Percentiles rank a stretch among this genome's conserved stretches.
Evolutionary conservation across 2,797 vertebrate genomes (phyloP).

Genomic region (Crocodylus rhombifer): DNA sequence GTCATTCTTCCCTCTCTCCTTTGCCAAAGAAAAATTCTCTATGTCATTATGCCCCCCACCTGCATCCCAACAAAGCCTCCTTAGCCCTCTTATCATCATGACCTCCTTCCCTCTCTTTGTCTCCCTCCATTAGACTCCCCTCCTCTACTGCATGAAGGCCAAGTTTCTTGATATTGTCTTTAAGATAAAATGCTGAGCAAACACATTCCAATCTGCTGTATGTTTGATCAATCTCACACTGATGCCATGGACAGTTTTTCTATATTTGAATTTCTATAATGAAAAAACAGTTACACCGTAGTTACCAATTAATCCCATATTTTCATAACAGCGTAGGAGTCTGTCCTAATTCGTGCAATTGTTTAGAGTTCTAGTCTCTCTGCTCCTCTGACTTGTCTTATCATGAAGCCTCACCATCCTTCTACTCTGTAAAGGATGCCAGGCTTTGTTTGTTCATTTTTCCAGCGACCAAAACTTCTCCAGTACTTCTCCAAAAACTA

Average conservation of each 20-base stretch:
- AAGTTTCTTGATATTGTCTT: background rate
- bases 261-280: too few relatives aligned
- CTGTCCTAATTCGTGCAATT: too few relatives aligned
- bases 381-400: background rate
- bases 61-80: background rate
- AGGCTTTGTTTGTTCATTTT: background rate
- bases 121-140: background rate
- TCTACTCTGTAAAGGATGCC: background rate
- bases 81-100: too few relatives aligned
- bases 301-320: too few relatives aligned
- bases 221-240: too few relatives aligned
- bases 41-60: background rate
- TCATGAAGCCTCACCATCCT: background rate
- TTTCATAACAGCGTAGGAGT: too few relatives aligned
- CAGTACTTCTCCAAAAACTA: fast-evolving
- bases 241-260: too few relatives aligned
- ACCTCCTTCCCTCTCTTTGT: background rate
- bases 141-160: background rate
- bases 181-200: background rate
- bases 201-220: too few relatives aligned
- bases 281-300: too few relatives aligned
- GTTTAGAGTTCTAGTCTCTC: background rate
- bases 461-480: fast-evolving
- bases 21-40: background rate
- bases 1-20: background rate